These are phyloP conservation scores for Gymnobelideus leadbeateri DNA, from an alignment of 2,113 vertebrate species.

Conservation along the genomic window DNA sequence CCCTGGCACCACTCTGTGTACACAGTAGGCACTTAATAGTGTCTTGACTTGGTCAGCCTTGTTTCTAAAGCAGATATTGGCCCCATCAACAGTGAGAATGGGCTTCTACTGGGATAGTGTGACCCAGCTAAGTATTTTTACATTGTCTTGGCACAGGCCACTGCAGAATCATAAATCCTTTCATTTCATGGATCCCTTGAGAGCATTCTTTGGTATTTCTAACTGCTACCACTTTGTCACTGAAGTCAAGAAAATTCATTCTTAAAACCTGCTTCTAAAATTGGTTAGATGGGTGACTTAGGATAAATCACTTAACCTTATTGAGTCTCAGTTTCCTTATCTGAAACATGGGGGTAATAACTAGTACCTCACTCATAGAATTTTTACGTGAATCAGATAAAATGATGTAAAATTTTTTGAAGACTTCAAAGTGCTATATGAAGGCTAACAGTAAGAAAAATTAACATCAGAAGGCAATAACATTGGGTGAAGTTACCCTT, in stretches of 20 bases:
- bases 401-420: background rate
- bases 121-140: background rate
- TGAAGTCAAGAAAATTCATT: background rate
- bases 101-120: background rate
- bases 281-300: background rate
- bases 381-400: too few relatives aligned
- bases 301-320: constrained; percentile 23
- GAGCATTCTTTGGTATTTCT: background rate
- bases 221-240: background rate
- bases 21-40: background rate
- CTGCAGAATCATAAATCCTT: background rate
- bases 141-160: background rate
- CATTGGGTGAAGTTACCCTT: background rate
- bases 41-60: background rate
- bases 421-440: background rate
- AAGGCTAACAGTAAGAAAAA: background rate
- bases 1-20: background rate
- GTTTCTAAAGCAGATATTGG: background rate
- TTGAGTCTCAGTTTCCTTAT: background rate
- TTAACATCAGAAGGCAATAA: background rate
- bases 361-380: background rate
- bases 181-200: background rate
- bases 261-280: background rate
- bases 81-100: background rate
- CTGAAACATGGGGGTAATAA: constrained; percentile 22